phyloP scores from a whole-genome alignment of 2,113 vertebrate species.

The Gymnorhina tibicen region DNA sequence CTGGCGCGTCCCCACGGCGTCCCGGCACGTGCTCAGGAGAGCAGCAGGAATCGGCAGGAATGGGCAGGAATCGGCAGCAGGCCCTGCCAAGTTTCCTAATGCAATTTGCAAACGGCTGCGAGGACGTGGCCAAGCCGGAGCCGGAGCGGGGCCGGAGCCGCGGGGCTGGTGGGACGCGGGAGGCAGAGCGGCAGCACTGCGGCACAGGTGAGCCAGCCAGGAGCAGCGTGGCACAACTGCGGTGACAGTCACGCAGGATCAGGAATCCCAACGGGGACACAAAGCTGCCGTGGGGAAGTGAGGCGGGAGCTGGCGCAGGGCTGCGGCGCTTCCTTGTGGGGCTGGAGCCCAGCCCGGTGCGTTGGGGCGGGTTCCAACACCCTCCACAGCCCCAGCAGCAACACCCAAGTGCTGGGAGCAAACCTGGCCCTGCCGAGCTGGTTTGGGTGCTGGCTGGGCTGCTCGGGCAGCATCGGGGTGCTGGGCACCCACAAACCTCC shows the following conservation, averaged over 20 bases:
- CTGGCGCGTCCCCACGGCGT: neutral
- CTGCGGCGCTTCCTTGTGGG: neutral
- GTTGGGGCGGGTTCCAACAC: neutral
- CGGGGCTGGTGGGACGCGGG: neutral
- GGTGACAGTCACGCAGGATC: accelerated
- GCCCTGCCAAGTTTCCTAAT: neutral
- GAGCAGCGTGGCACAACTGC: neutral
- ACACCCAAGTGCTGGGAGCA: slow-evolving; percentile 31
- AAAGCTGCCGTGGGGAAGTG: accelerated
- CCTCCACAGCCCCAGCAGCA: slow-evolving; percentile 3
- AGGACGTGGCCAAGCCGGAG: neutral
- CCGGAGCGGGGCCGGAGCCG: neutral
- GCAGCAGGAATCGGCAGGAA: neutral
- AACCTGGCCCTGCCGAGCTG: neutral
- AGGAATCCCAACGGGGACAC: neutral
- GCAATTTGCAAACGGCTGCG: neutral
- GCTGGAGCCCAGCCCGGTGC: neutral
- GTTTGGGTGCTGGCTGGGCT: slow-evolving; percentile 12
- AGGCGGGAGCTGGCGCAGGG: neutral
- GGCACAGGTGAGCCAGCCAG: neutral
- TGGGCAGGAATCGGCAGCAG: neutral
- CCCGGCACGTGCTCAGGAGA: neutral
- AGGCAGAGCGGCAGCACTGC: neutral
- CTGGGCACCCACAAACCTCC: neutral
- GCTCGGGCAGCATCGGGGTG: neutral